Evolutionary conservation across 2,888 invertebrate genomes (phyloP).

Genomic region (Exephanes ischioxanthus): DNA sequence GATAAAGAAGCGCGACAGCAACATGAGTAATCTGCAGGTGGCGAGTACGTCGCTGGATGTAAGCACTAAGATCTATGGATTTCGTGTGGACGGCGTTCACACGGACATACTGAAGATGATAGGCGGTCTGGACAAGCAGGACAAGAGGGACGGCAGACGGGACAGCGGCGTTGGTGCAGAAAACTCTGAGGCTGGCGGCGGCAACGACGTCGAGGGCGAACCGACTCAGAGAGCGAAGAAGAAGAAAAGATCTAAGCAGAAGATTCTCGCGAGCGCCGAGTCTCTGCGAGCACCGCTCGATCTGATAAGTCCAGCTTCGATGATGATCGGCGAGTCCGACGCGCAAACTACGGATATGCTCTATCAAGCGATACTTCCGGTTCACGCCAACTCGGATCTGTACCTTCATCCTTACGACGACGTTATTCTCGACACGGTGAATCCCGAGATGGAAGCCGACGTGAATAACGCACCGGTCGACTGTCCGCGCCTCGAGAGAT

Average conservation of each 20-base stretch:
- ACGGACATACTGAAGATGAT: slow-evolving; percentile 92
- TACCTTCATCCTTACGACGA: slow-evolving; percentile 74
- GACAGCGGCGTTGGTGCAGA: slow-evolving; percentile 9
- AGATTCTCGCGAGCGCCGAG: slow-evolving; percentile 71
- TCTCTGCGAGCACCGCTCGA: slow-evolving; percentile 70
- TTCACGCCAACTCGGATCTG: slow-evolving; percentile 71
- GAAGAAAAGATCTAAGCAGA: slow-evolving; percentile 68
- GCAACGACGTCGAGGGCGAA: not conserved
- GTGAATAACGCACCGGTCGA: not conserved
- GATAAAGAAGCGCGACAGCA: slow-evolving; percentile 89
- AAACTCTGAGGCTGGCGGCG: not conserved
- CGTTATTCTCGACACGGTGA: slow-evolving; percentile 73
- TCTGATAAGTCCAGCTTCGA: slow-evolving; percentile 66
- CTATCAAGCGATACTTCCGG: slow-evolving; percentile 75
- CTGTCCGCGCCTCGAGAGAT: slow-evolving; percentile 43
- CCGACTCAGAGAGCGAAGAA: slow-evolving; percentile 61
- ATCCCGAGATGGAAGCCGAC: not conserved
- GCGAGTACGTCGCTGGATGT: slow-evolving; percentile 95
- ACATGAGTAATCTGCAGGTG: slow-evolving; percentile 90
- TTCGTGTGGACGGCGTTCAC: slow-evolving; percentile 94
- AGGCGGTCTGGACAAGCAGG: slow-evolving; percentile 88
- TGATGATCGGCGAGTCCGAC: slow-evolving; percentile 75
- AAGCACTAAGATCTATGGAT: slow-evolving; percentile 94
- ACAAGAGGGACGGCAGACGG: slow-evolving; percentile 68
- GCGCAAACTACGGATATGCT: slow-evolving; percentile 78